Base-by-base conservation (phyloP, 1,140 invertebrate genomes). In the Phymastichus coffea region DNA sequence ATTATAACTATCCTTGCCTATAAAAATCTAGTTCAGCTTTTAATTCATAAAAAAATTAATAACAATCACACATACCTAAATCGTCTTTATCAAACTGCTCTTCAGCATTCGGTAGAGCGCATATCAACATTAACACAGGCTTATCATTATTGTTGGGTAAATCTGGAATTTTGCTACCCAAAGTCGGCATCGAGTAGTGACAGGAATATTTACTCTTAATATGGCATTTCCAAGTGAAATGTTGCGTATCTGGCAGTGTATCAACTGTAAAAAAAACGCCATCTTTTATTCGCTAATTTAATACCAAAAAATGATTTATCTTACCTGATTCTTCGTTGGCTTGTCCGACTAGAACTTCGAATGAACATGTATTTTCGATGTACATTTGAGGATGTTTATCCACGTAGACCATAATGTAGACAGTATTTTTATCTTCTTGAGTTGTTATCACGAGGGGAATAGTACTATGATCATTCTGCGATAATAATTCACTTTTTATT, bases 351-450 rank as follows among this genome's bases (percentile, higher is more conserved):
- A 77, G 30, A 38, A 82, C 66, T 37, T 73, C 73, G 38, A 79
- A 78, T 4, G 70, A 59, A 37, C 81, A 82, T 3, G 70, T 66
- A 64, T 85, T 86, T 61, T 84, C 77, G 22, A 85, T 75, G 6
- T 80, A 65, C 14, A 86, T 61, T 58, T 84, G 82, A 17, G 87
- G 87, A 69, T 83, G 76, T 10, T 78, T 65, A 67, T 89, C 86
- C 41, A 73, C 66, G 63, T 85, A 80, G 26, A 87, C 72, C 22
- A 83, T 79, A 33, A 88, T 71, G 58, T 81, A 88, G 0, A 79
- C 80, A 40, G 83, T 81, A 22, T 82, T 82, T 62, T 83, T 81
- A 14, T 81, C 77, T 64, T 85, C 80, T 67, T 83, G 80, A 3
- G 75, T 79, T 2, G 79, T 82, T 9, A 85, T 60, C 0, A 83